These are phyloP conservation scores for Hydroisotoma schaefferi DNA, from an alignment of 2,888 invertebrate species.

Conservation along the genomic window DNA sequence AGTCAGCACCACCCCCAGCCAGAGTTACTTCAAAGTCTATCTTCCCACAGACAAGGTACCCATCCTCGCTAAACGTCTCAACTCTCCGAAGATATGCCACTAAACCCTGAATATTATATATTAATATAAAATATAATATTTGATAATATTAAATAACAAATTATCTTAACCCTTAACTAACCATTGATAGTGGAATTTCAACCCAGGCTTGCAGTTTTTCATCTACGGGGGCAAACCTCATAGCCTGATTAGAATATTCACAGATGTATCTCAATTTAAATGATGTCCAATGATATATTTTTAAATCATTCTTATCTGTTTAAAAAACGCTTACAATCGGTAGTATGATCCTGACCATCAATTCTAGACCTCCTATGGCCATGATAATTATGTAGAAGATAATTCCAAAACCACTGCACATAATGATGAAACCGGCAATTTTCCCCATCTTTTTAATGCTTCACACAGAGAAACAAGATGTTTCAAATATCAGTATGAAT, in stretches of 20 bases:
- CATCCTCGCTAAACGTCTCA: constrained; percentile 19
- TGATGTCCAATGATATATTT: too few species aligned
- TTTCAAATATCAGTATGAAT: too few species aligned
- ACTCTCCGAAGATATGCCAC: constrained; percentile 15
- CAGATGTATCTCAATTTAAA: too few species aligned
- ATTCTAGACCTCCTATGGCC: constrained; percentile 31
- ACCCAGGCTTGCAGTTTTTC: constrained; percentile 26
- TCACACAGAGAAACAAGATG: too few species aligned
- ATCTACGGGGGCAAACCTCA: constrained; percentile 24
- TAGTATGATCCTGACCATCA: constrained; percentile 23
- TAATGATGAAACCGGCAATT: constrained; percentile 19
- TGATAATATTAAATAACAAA: neutral
- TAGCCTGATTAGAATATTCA: constrained; percentile 12
- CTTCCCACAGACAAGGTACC: constrained; percentile 22
- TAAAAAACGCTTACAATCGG: constrained; percentile 24
- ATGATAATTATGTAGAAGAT: constrained; percentile 23
- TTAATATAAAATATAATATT: too few species aligned
- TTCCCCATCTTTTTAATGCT: too few species aligned
- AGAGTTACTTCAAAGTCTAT: constrained; percentile 27
- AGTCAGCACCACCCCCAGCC: constrained; percentile 24
- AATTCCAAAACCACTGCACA: constrained; percentile 20
- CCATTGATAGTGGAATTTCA: constrained; percentile 17
- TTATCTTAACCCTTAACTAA: too few species aligned
- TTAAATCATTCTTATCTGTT: neutral
- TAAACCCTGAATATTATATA: too few species aligned